Conservation (phyloP, 37 sponge, comb jelly and placozoan genomes). For the Eunapius fragilis region DNA sequence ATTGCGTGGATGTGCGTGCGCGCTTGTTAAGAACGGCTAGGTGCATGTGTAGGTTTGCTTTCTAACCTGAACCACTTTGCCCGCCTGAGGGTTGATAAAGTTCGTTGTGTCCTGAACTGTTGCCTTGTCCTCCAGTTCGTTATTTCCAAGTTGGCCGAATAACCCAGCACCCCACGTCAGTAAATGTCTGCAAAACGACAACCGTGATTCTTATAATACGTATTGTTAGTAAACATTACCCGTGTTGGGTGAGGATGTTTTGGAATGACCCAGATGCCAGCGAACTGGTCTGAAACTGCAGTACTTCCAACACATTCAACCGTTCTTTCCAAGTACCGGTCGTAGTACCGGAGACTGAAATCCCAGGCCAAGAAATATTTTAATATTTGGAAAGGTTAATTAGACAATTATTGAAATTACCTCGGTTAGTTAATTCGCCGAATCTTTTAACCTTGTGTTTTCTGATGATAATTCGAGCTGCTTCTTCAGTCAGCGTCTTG, state of each 20-base stretch:
- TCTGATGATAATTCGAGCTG: conserved; percentile 55
- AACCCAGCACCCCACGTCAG: conserved; percentile 73
- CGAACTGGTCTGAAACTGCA: neutral
- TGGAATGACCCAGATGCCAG: conserved; percentile 60
- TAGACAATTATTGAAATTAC: conserved; percentile 3
- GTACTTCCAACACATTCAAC: conserved; percentile 28
- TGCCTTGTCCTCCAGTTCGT: conserved; percentile 43
- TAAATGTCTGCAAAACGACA: conserved; percentile 5
- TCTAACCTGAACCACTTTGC: conserved; percentile 44
- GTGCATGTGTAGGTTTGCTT: too few species aligned
- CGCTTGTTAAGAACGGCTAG: too few species aligned
- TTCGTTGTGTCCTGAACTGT: conserved; percentile 26
- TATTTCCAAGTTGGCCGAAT: conserved; percentile 76
- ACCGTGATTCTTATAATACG: neutral
- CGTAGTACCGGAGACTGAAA: conserved; percentile 10
- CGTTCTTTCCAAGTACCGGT: conserved; percentile 37
- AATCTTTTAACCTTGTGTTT: conserved; percentile 18
- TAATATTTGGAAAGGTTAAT: too few species aligned
- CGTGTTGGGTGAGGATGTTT: conserved; percentile 13
- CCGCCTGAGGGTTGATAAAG: conserved; percentile 27
- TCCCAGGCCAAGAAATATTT: too few species aligned
- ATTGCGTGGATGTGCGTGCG: too few species aligned
- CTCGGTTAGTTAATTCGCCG: conserved; percentile 57
- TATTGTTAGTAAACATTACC: conserved; percentile 6
- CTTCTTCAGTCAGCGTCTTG: conserved; percentile 61